These are phyloP conservation scores for Alloplasta piceator DNA, from an alignment of 2,888 invertebrate genomes.

Conservation along the genomic window DNA sequence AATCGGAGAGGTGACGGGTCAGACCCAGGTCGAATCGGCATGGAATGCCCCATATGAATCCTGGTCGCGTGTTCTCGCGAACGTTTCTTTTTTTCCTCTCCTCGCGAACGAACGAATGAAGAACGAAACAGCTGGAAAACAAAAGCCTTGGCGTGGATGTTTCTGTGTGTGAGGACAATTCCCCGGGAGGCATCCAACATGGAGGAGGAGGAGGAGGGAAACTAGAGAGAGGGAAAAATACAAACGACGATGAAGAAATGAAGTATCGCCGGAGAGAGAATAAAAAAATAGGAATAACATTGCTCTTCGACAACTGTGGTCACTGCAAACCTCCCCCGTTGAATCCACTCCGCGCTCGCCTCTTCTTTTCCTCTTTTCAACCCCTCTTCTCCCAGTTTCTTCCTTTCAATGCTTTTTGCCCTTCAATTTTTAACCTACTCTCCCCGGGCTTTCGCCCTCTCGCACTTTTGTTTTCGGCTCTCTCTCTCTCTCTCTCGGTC, in stretches of 20 bases:
- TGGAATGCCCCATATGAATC: no score
- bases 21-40: no score
- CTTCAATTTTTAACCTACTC: conserved; percentile 67
- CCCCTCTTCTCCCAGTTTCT: not conserved
- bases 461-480: conserved; percentile 62
- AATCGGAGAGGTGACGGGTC: no score
- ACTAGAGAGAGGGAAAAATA: not conserved
- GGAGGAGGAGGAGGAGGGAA: not conserved
- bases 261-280: conserved; percentile 10
- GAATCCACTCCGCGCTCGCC: not conserved
- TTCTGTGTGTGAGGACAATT: conserved; percentile 6
- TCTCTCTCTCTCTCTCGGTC: conserved; percentile 27
- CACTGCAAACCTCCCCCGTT: not conserved
- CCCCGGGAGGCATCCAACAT: conserved; percentile 15
- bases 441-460: conserved; percentile 64
- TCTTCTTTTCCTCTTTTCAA: conserved; percentile 5
- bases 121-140: conserved; percentile 43
- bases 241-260: conserved; percentile 4
- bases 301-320: conserved; percentile 35
- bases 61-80: not conserved
- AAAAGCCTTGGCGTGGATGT: not conserved
- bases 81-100: not conserved
- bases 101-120: conserved; percentile 18
- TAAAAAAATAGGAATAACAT: conserved; percentile 18
- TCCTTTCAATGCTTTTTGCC: conserved; percentile 44